Percentiles rank a stretch among this genome's conserved stretches.
phyloP scores from a whole-genome alignment of 1,140 invertebrate genomes.

The Chironomus striatipennis region DNA sequence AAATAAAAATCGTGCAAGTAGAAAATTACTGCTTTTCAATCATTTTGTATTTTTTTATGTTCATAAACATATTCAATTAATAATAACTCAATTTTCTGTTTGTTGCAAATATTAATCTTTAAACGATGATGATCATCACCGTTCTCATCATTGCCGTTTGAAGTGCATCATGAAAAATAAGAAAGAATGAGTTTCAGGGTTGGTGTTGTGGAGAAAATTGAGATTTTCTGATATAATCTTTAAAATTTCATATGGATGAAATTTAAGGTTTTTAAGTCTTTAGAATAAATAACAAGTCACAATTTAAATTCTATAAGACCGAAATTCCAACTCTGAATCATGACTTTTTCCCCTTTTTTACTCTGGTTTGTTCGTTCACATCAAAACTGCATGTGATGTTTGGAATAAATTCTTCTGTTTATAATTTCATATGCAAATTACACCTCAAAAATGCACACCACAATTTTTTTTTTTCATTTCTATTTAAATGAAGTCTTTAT shows the following conservation, averaged over 20 bases:
- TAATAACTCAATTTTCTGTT: background rate
- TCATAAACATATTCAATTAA: background rate
- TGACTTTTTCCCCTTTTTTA: background rate
- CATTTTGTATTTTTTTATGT: background rate
- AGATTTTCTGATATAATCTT: no score
- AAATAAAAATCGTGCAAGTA: background rate
- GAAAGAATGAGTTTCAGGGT: no score
- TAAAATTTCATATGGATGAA: no score
- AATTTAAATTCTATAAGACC: no score
- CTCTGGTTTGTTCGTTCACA: background rate
- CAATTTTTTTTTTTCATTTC: no score
- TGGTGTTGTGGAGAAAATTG: no score
- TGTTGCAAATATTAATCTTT: background rate
- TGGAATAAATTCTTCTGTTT: background rate
- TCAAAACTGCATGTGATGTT: background rate
- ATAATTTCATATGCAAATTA: slow-evolving; percentile 10
- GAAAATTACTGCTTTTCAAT: background rate
- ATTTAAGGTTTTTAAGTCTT: no score
- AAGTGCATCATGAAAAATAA: no score
- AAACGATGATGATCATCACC: background rate
- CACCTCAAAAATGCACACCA: background rate
- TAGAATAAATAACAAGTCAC: no score
- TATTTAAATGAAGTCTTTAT: no score
- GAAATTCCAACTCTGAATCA: no score
- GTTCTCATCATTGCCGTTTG: background rate